phyloP scores from a whole-genome alignment of 2,888 invertebrate species.

The Phyto melanocephala region DNA sequence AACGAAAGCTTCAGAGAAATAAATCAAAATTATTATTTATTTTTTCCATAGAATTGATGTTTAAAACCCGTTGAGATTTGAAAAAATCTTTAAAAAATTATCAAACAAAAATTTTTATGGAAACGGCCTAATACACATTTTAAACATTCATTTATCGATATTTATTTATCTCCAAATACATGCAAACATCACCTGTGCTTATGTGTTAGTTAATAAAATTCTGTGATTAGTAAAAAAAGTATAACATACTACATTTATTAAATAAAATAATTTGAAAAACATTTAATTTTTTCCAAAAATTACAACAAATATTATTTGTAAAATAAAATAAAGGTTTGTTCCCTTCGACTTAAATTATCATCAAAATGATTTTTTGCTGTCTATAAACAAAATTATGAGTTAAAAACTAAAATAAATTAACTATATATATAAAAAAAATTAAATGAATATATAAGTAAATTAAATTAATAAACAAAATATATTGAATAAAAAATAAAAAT shows the following conservation, averaged over 20 bases:
- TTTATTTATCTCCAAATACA: background rate
- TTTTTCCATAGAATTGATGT: too few species aligned
- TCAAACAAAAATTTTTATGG: too few species aligned
- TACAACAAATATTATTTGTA: background rate
- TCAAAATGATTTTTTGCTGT: background rate
- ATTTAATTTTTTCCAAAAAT: conserved; percentile 15
- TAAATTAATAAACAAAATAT: conserved; percentile 16
- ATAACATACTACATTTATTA: conserved; percentile 1
- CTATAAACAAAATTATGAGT: conserved; percentile 1
- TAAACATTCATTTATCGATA: background rate
- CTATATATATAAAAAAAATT: background rate
- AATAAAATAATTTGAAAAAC: conserved; percentile 2
- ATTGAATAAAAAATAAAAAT: conserved; percentile 2
- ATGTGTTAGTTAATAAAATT: conserved; percentile 62
- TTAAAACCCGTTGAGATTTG: too few species aligned
- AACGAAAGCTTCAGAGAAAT: too few species aligned
- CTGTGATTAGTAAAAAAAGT: conserved; percentile 57
- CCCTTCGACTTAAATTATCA: background rate
- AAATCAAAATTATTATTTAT: too few species aligned
- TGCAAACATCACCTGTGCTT: conserved; percentile 46
- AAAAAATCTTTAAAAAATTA: too few species aligned
- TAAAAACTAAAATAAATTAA: conserved; percentile 8
- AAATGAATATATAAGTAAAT: conserved; percentile 17
- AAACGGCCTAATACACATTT: too few species aligned
- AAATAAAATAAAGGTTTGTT: conserved; percentile 14